Conservation (phyloP, 2,888 invertebrate genomes). For the Himalopsyche japonica region DNA sequence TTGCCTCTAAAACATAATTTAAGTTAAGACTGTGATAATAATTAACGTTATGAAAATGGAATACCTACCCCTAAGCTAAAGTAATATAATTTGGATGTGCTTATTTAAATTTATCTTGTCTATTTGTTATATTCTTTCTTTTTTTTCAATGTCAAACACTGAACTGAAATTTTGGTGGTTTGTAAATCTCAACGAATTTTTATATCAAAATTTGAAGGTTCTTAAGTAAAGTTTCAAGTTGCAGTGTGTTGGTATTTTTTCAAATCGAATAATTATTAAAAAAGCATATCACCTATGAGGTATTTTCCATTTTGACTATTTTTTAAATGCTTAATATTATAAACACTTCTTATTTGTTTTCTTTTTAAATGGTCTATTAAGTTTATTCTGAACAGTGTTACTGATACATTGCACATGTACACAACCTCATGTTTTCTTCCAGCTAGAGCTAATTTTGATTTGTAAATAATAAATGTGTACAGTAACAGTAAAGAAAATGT, state of each 20-base stretch:
- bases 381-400: not conserved
- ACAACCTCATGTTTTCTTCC: not conserved
- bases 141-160: not conserved
- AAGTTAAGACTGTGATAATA: slow-evolving; percentile 61
- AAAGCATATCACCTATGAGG: not conserved
- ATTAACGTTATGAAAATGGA: slow-evolving; percentile 3
- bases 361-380: not conserved
- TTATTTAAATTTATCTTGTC: not conserved
- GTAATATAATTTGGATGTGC: not conserved
- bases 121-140: not conserved
- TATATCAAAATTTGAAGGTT: too few relatives aligned
- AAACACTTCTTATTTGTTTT: not conserved
- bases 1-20: slow-evolving; percentile 47
- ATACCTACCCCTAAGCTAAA: slow-evolving; percentile 12
- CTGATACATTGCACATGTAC: not conserved
- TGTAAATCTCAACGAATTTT: not conserved
- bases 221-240: too few relatives aligned
- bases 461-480: not conserved
- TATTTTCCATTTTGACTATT: not conserved
- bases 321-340: not conserved
- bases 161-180: not conserved
- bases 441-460: not conserved
- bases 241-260: too few relatives aligned
- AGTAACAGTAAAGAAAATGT: too few relatives aligned
- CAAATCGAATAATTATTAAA: too few relatives aligned